These are phyloP conservation scores for Drosophila anomalata DNA, from an alignment of 2,888 invertebrate species.

Conservation along the genomic window DNA sequence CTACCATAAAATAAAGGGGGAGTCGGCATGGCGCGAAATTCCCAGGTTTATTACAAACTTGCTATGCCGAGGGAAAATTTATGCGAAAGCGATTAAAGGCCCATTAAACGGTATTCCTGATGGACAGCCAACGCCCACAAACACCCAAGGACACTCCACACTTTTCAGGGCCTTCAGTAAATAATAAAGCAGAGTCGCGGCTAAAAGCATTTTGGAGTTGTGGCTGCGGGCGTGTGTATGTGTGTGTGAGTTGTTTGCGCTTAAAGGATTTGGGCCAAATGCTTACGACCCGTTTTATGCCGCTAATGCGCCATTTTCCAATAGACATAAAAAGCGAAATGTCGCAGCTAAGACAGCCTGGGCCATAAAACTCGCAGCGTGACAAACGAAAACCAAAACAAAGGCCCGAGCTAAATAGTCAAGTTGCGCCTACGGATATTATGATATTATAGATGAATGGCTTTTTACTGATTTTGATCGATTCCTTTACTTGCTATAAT, in stretches of 20 bases:
- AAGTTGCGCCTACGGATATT: slow-evolving; percentile 1
- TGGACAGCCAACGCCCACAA: slow-evolving; percentile 45
- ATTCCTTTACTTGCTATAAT: background rate
- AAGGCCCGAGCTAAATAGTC: slow-evolving; percentile 25
- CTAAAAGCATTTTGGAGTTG: slow-evolving; percentile 44
- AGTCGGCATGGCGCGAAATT: background rate
- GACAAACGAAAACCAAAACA: slow-evolving; percentile 32
- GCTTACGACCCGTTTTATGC: slow-evolving; percentile 67
- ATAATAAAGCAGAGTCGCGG: slow-evolving; percentile 65
- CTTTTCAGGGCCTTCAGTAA: slow-evolving; percentile 26
- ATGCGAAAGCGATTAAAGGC: slow-evolving; percentile 78
- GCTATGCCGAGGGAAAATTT: slow-evolving; percentile 58
- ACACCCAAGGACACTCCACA: slow-evolving; percentile 1
- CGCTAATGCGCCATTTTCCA: slow-evolving; percentile 71
- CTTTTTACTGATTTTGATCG: slow-evolving; percentile 11
- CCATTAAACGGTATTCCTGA: slow-evolving; percentile 67
- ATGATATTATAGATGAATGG: slow-evolving; percentile 5
- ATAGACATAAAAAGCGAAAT: slow-evolving; percentile 65
- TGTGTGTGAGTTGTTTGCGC: slow-evolving; percentile 45
- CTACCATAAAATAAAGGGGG: slow-evolving; percentile 59
- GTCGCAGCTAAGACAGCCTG: slow-evolving; percentile 41
- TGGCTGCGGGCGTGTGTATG: slow-evolving; percentile 13
- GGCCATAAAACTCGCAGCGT: slow-evolving; percentile 57
- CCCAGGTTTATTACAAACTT: slow-evolving; percentile 62
- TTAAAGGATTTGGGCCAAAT: slow-evolving; percentile 77